These are phyloP conservation scores for Odontamblyopus rebecca DNA, from an alignment of 2,797 vertebrate genomes.

Conservation along the genomic window DNA sequence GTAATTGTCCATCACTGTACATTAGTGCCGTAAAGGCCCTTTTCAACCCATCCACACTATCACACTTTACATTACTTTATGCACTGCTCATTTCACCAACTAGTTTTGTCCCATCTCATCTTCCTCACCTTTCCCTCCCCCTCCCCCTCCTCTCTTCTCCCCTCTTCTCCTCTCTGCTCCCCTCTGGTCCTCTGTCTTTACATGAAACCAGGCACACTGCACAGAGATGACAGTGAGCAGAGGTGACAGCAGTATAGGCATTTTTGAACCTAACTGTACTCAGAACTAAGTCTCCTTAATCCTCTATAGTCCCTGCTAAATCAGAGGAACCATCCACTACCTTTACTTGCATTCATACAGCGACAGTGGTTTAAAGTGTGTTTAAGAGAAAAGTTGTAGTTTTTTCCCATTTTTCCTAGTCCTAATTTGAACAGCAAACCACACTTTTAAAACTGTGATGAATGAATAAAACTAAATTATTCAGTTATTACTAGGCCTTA, in stretches of 20 bases:
- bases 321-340: too few relatives aligned
- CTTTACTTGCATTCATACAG: too few relatives aligned
- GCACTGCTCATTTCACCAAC: constrained; percentile 36
- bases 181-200: constrained; percentile 31
- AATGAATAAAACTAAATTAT: too few relatives aligned
- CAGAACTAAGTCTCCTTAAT: too few relatives aligned
- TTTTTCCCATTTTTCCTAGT: too few relatives aligned
- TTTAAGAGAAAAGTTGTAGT: too few relatives aligned
- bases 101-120: constrained; percentile 13
- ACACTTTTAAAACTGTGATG: too few relatives aligned
- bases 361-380: too few relatives aligned
- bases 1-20: constrained; percentile 16
- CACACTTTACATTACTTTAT: constrained; percentile 34
- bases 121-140: constrained; percentile 32
- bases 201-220: constrained; percentile 21
- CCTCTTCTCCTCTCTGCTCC: not conserved
- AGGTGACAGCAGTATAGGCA: constrained; percentile 5
- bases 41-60: constrained; percentile 51
- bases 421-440: too few relatives aligned
- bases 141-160: constrained; percentile 3
- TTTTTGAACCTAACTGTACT: too few relatives aligned
- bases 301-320: too few relatives aligned
- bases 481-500: too few relatives aligned
- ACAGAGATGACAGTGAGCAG: constrained; percentile 28
- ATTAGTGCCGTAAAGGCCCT: constrained; percentile 40